phyloP scores from a whole-genome alignment of 2,888 invertebrate species.

The Pediacus dermestoides region DNA sequence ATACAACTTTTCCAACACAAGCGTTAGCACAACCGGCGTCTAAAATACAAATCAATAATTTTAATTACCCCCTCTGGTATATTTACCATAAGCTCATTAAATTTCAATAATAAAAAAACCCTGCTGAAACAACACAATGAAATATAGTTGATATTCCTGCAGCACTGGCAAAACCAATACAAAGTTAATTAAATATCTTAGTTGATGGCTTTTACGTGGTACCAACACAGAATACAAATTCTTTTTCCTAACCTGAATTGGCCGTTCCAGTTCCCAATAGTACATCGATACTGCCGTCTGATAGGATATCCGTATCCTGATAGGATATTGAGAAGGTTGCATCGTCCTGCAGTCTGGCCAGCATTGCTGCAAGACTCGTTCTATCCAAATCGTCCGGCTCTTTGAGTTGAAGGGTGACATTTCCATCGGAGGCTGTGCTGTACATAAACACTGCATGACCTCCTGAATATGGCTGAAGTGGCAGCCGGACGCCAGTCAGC shows the following conservation, averaged over 20 bases:
- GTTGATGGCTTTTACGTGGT: not conserved
- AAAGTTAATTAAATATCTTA: not conserved
- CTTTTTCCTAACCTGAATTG: conserved; percentile 44
- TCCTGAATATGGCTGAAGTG: conserved; percentile 56
- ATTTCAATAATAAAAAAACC: no score
- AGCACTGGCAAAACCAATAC: conserved; percentile 5
- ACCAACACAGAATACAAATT: conserved; percentile 1
- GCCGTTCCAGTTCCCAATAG: conserved; percentile 58
- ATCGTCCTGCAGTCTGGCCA: conserved; percentile 57
- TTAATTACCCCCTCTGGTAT: no score
- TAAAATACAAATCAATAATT: no score
- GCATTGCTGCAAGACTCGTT: conserved; percentile 50
- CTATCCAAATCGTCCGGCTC: conserved; percentile 55
- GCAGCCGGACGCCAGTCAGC: conserved; percentile 50
- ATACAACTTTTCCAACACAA: no score
- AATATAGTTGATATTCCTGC: no score
- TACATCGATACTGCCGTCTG: conserved; percentile 57
- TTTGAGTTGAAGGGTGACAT: conserved; percentile 61
- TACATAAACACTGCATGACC: conserved; percentile 67
- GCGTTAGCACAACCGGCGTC: no score
- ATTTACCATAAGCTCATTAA: no score
- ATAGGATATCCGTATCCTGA: conserved; percentile 71
- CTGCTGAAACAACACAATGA: no score
- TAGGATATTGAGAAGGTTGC: conserved; percentile 69
- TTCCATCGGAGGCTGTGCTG: conserved; percentile 64